Evolutionary conservation across 2,113 vertebrate genomes (phyloP), one percentile per base, ranked within the genome.

Genomic region (Bagarius yarrelli): DNA sequence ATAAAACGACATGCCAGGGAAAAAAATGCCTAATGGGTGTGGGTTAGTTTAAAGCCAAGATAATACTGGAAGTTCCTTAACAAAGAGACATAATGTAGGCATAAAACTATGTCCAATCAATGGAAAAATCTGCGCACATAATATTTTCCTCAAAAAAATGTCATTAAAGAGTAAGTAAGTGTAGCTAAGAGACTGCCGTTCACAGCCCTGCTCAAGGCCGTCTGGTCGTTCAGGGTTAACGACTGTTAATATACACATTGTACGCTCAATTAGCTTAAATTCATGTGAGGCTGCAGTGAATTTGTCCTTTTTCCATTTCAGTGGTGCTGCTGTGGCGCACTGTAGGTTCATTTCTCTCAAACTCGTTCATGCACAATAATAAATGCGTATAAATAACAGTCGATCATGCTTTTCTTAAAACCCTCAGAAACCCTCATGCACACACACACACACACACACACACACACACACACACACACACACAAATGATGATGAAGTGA

Each of bases 401-500:
- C 32, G 3, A 25, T 59, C 36, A 74, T 19, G 30, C 18, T 70
- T 77, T 61, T n/a, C 34, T 36, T 64, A 73, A 78, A 27, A 19
- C 72, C 52, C 64, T 56, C 69, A 59, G 36, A 36, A 64, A 11
- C 25, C 61, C 61, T 63, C 64, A 66, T 36, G 50, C 8, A 61
- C 23, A 64, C 60, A 40, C 60, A 75, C 52, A 57, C 72, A 73
- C 56, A 27, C 56, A 75, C n/a, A n/a, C 52, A 44, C 18, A 50
- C 44, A 47, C 32, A 55, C 50, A 66, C 69, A 66, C 19, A 50
- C 36, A 34, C 52, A 30, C 72, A 75, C 25, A 50, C 12, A 55
- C 56, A 56, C 27, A n/a, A 76, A 61, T 77, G 64, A 81, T 66
- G 78, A 81, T 74, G 63, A 63, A 86, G 47, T 74, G 78, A 82